Base-by-base conservation (phyloP, 2,888 invertebrate species). In the Cataglyphis cursor region DNA sequence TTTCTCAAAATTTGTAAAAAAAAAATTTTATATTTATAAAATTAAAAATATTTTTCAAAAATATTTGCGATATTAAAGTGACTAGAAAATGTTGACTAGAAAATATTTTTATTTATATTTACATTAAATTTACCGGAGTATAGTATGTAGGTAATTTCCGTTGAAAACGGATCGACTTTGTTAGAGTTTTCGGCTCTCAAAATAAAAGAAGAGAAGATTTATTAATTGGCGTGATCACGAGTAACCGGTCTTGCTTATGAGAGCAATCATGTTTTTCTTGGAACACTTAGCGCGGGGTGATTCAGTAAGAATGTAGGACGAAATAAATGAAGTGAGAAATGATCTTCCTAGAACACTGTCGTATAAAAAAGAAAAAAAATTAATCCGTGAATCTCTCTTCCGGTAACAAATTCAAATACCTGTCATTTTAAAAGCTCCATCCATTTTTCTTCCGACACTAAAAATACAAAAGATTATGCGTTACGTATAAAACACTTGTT, bases 151-250 rank as follows among this genome's bases (percentile, higher is more conserved):
- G 21, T 3, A 28, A 57, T 28, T 68, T 68, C 10, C 12, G 15
- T 4, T 65, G 18, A 38, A 9, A 76, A 38, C 10, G 8, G 12
- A n/a, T 61, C n/a, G 35, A 28, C n/a, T 12, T 64, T 3, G 3
- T n/a, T 15, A 4, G 15, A 41, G n/a, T 5, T 54, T 66, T 9
- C 21, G 35, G 21, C 18, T 5, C 12, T 70, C 1, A 31, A 4
- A 70, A 31, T 31, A 38, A 66, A 62, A 24, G 66, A 65, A 82
- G 61, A 31, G 21, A 24, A 8, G n/a, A 66, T 18, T 18, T 35
- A 61, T 82, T 83, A 83, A 81, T 83, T 62, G 62, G 48, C 76
- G 57, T n/a, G 44, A 24, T 44, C 35, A 31, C 57, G 82, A 85
- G 82, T 83, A 82, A 74, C 38, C 61, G 83, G 57, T 59, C 70